Evolutionary conservation across 2,888 invertebrate genomes (phyloP), one percentile per base, ranked within the genome.

Genomic region (Spodoptera littoralis): DNA sequence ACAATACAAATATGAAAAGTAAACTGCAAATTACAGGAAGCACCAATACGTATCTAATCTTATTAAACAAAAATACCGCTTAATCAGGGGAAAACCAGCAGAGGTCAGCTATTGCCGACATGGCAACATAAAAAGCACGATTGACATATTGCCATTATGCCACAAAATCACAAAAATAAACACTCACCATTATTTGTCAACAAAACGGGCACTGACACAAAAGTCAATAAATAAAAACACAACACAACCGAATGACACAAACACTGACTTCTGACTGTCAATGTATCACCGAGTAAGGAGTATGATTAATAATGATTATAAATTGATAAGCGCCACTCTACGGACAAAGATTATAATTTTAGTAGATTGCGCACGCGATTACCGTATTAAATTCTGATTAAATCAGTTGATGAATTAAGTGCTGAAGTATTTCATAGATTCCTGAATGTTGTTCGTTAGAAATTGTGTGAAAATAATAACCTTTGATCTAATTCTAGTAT

Each of bases 291-390:
- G 65, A 68, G 42, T 74, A 75, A 74, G 68, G 62, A 66, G 60
- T 53, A 66, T 80, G 81, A 86, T 87, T 84, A 85, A 77, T 65
- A 77, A 36, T 36, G 36, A 36, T 36, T 36, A 36, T 36, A 36
- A 36, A 36, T 27, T 80, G 92, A 92, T 92, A 92, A 91, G 81
- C 85, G 83, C 85, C 88, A 90, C 88, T 91, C 79, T 69, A 77
- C 75, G 75, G 74, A 82, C 77, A 79, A 53, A 79, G 86, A 86
- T 87, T 88, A 84, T 83, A 82, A 86, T 87, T 88, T 84, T 83
- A 82, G 68, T 70, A 83, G 90, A 89, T 92, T 88, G 84, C 80
- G 86, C 86, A 80, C 84, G 70, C 65, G 74, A 83, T 88, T 88
- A 89, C 86, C 81, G 70, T 64, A 82, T 80, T 80, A 81, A 77